Base-by-base conservation (phyloP, 1,140 invertebrate genomes). In the Gryllus bimaculatus region DNA sequence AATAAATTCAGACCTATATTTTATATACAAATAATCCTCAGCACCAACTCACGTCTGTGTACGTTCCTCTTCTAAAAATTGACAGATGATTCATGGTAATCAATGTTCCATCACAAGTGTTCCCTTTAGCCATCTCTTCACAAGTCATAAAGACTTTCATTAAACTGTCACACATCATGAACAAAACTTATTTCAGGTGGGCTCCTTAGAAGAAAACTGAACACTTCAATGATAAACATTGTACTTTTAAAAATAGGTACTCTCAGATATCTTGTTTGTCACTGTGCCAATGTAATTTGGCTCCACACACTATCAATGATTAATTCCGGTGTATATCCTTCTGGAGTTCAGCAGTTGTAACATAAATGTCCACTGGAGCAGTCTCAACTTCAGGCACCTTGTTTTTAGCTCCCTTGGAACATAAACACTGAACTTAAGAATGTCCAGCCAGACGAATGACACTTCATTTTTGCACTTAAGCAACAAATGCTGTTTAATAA, bases 361-460 rank as follows among this genome's bases (percentile, higher is more conserved):
- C 26, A 39, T 39, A 39, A 13, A 66, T 66, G 54, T 66, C 54
- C 54, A 66, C 54, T 18, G 18, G 54, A 18, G 54, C 18, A 66
- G 54, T 66, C 54, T 66, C 54, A 66, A 66, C 10, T 3, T 66
- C 54, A 66, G 54, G 54, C 54, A 66, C 54, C 54, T 66, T 66
- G 10, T 66, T 18, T 66, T 13, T 66, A 66, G 54, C 54, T 66
- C 18, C 54, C 54, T 66, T 66, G 54, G 54, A 66, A 66, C 54
- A 66, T 66, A 66, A 66, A 66, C 18, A 66, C 54, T 66, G 54
- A 66, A 66, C 54, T 66, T 66, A 66, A 66, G 54, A 66, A 66
- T 66, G 54, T 66, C 54, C 54, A 66, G 18, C 18, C 54, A 66
- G 54, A 66, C 18, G 54, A 66, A 66, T 66, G 26, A 39, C 54